These are phyloP conservation scores for Centropus bengalensis DNA, from an alignment of 2,113 vertebrate species.

Conservation along the genomic window DNA sequence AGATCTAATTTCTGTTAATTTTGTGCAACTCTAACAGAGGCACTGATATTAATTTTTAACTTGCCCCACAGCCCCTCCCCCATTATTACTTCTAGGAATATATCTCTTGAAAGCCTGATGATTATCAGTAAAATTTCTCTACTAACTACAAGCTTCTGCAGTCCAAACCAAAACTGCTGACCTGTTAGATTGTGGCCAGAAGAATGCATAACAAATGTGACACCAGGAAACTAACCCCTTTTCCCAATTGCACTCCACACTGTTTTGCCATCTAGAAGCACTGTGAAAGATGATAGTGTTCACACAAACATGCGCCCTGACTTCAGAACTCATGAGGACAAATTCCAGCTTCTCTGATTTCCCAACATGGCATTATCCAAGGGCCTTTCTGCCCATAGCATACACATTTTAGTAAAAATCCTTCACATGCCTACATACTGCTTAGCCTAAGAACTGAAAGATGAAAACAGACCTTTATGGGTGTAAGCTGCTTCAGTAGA, in stretches of 20 bases:
- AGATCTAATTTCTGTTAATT: slow-evolving; percentile 79
- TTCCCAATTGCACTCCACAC: not conserved
- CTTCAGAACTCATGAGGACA: not conserved
- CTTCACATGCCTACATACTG: not conserved
- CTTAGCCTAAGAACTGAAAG: not conserved
- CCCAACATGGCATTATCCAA: not conserved
- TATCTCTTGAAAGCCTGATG: slow-evolving; percentile 68
- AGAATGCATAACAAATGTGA: slow-evolving; percentile 32
- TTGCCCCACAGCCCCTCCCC: not conserved
- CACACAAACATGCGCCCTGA: not conserved
- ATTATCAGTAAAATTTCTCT: slow-evolving; percentile 63
- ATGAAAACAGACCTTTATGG: not conserved
- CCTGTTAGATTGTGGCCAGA: not conserved
- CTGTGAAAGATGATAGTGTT: not conserved
- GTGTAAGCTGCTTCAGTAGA: not conserved
- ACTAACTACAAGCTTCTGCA: slow-evolving; percentile 46
- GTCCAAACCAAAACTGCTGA: slow-evolving; percentile 65
- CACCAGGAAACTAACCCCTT: not conserved
- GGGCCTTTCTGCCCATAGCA: not conserved
- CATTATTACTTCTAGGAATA: slow-evolving; percentile 25
- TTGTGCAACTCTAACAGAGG: slow-evolving; percentile 64
- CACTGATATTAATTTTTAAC: slow-evolving; percentile 46
- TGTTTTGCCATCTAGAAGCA: not conserved
- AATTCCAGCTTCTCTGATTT: not conserved
- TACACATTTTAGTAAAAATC: not conserved